Evolutionary conservation across 2,888 invertebrate genomes (phyloP).

Genomic region (Philhelius pedissequus): DNA sequence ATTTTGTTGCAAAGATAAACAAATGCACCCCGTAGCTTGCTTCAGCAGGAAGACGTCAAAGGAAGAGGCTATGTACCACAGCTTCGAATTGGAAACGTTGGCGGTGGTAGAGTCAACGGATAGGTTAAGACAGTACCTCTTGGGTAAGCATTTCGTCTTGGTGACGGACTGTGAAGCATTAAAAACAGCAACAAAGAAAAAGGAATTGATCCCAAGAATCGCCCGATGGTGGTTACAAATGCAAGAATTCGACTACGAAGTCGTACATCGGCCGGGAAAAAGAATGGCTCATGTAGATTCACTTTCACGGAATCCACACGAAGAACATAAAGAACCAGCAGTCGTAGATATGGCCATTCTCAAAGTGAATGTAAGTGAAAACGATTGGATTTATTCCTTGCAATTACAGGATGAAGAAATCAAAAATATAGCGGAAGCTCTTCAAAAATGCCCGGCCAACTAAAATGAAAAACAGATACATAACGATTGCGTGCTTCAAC

Average conservation of each 20-base stretch:
- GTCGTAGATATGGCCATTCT: too few relatives aligned
- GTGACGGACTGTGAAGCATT: conserved; percentile 60
- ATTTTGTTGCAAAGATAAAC: conserved; percentile 32
- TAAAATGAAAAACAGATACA: neutral
- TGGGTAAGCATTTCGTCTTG: conserved; percentile 37
- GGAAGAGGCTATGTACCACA: conserved; percentile 37
- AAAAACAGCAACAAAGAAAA: conserved; percentile 54
- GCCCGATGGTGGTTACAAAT: conserved; percentile 58
- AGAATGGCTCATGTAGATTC: conserved; percentile 17
- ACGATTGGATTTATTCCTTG: neutral
- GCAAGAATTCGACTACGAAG: conserved; percentile 49
- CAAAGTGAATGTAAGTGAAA: neutral
- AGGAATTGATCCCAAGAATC: conserved; percentile 42
- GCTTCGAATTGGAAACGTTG: conserved; percentile 47
- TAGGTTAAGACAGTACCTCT: conserved; percentile 51
- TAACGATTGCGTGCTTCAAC: neutral
- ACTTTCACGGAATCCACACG: neutral
- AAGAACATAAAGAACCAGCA: neutral
- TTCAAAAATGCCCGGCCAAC: neutral
- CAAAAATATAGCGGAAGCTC: neutral
- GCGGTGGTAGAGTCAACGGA: conserved; percentile 57
- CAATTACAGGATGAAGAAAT: neutral
- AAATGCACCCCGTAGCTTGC: neutral
- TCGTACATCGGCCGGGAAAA: conserved; percentile 49
- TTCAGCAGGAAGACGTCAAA: conserved; percentile 43